Evolutionary conservation across 2,113 vertebrate species (phyloP).

Genomic region (Stegastes partitus): DNA sequence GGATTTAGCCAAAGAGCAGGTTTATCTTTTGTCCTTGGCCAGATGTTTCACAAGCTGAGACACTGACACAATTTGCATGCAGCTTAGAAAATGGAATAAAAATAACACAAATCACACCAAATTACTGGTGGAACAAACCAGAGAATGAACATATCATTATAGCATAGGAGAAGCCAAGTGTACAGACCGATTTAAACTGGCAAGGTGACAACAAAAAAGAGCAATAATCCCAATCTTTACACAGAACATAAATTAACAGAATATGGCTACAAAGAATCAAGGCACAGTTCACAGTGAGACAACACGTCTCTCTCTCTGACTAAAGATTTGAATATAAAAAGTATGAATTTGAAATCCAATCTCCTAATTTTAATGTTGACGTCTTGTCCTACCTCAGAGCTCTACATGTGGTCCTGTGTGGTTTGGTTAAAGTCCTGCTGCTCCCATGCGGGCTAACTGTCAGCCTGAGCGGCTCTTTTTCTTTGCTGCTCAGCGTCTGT

Average conservation of each 20-base stretch:
- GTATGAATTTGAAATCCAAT: no score
- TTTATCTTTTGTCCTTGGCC: no score
- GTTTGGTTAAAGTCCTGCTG: constrained; percentile 23
- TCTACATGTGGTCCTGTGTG: constrained; percentile 43
- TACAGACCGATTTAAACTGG: not conserved
- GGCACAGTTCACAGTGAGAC: no score
- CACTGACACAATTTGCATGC: no score
- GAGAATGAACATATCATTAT: not conserved
- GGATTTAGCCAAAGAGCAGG: no score
- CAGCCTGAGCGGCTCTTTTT: constrained; percentile 17
- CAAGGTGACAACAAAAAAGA: not conserved
- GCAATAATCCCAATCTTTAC: not conserved
- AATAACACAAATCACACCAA: not conserved
- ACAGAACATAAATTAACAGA: not conserved
- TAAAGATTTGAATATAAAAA: no score
- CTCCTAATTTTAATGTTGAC: not conserved
- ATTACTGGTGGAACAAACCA: not conserved
- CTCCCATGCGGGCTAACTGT: constrained; percentile 13
- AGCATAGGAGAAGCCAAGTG: not conserved
- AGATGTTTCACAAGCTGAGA: no score
- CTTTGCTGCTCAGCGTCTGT: not conserved
- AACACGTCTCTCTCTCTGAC: not conserved
- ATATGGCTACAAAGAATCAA: no score
- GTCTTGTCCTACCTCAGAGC: constrained; percentile 59
- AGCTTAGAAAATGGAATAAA: not conserved